These are phyloP conservation scores for Camelus bactrianus DNA, from an alignment of 2,113 vertebrate species.

Conservation along the genomic window DNA sequence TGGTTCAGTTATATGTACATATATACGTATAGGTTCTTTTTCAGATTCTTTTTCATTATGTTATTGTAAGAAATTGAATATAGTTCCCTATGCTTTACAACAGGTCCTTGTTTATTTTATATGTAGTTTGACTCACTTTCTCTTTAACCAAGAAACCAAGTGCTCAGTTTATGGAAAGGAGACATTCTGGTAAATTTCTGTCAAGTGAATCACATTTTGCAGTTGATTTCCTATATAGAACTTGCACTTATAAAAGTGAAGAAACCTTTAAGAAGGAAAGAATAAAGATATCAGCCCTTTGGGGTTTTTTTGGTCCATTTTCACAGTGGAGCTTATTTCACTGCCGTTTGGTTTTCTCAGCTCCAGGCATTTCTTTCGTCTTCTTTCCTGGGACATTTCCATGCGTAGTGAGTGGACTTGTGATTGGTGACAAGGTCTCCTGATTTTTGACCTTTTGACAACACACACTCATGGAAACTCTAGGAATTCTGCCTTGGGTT, in stretches of 20 bases:
- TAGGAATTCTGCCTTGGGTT: neutral
- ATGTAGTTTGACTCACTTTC: neutral
- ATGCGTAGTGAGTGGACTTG: fast-evolving
- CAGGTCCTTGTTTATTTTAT: too few relatives aligned
- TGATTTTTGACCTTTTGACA: neutral
- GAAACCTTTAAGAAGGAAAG: neutral
- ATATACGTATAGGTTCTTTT: too few relatives aligned
- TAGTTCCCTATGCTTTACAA: too few relatives aligned
- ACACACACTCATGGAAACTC: neutral
- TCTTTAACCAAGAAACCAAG: neutral
- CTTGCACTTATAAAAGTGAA: neutral
- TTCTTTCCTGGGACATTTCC: neutral
- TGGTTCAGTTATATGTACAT: too few relatives aligned
- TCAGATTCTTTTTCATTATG: too few relatives aligned
- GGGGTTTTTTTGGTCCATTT: neutral
- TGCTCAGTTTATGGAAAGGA: neutral
- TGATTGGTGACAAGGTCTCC: neutral
- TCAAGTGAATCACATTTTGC: neutral
- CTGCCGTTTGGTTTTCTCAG: neutral
- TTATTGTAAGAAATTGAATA: too few relatives aligned
- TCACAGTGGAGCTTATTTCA: too few relatives aligned
- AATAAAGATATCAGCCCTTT: neutral
- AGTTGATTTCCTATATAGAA: neutral
- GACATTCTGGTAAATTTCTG: neutral
- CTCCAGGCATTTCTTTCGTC: neutral